Base-by-base conservation (phyloP, 30 jellyfish, hydroid and myxozoan species). In the Cassiopea xamachana region DNA sequence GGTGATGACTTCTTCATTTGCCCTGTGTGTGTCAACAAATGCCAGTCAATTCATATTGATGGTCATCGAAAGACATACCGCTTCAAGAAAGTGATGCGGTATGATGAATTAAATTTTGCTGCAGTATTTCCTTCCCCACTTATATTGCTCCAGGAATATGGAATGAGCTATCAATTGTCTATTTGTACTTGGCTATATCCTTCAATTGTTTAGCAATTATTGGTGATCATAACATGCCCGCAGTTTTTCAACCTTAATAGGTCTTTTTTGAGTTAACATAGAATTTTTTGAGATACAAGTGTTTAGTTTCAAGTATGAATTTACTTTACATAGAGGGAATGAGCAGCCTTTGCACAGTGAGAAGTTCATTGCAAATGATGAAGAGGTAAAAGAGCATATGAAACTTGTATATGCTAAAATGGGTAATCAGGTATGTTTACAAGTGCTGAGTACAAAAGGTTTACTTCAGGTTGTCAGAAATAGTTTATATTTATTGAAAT, bases 41-140 rank as follows among this genome's bases (percentile, higher is more conserved):
- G 88, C 78, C 88, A 80, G 39, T 80, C 88, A n/a, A 45, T 80
- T 9, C 88, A 80, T 45, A 80, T 80, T 55, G 88, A 80, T 80
- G 88, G 88, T 80, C 88, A 80, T 48, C 78, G 78, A 7, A 80
- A 60, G 59, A 80, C 88, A 50, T 80, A 80, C 27, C 51, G 88
- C 43, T 67, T 80, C 78, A 80, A 60, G 78, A 80, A 80, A 48
- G 88, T 80, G 2, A 78, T 79, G 6, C 0, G 74, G 74, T 64
- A 27, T 27, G 39, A 27, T 9, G 27, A n/a, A 15, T 48, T 48
- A 3, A 3, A 55, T 3, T 10, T 3, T 55, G 7, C 7, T 55
- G 12, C 12, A 55, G 64, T 14, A 64, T 27, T 17, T 4, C 74
- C 74, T 2, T 17, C 74, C 15, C 74, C 0, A 13, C 0, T 2